Evolutionary conservation across 2,113 vertebrate species (phyloP).

Genomic region (Zingel zingel): DNA sequence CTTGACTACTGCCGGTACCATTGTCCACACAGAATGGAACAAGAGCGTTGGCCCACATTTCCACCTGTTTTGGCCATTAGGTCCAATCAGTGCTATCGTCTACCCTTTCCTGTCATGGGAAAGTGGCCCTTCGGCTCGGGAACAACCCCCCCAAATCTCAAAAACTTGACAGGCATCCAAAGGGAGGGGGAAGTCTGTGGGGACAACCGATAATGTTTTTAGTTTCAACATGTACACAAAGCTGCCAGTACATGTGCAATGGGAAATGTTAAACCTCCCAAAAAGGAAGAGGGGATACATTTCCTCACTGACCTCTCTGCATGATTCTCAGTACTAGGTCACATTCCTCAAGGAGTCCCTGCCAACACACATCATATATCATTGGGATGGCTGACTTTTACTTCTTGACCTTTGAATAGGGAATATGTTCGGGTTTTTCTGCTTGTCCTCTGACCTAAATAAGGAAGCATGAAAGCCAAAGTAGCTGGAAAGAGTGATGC

Average conservation of each 20-base stretch:
- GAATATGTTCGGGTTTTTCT: background rate
- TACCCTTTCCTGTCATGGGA: slow-evolving; percentile 79
- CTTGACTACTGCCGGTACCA: slow-evolving; percentile 33
- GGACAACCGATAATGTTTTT: slow-evolving; percentile 35
- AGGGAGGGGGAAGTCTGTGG: slow-evolving; percentile 41
- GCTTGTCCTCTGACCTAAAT: background rate
- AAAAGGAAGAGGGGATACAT: slow-evolving; percentile 66
- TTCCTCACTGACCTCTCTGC: slow-evolving; percentile 62
- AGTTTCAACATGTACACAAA: slow-evolving; percentile 30
- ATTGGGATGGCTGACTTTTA: slow-evolving; percentile 4
- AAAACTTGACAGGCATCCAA: slow-evolving; percentile 63
- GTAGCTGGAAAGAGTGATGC: slow-evolving; percentile 1
- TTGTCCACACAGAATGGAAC: slow-evolving; percentile 63
- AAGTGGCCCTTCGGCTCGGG: slow-evolving; percentile 41
- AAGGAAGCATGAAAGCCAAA: slow-evolving; percentile 4
- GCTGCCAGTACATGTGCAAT: slow-evolving; percentile 66
- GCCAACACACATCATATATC: slow-evolving; percentile 44
- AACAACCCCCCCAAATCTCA: slow-evolving; percentile 59
- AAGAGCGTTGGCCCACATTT: slow-evolving; percentile 42
- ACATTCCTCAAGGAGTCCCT: slow-evolving; percentile 55
- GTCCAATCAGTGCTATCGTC: slow-evolving; percentile 70
- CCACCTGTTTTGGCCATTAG: slow-evolving; percentile 78
- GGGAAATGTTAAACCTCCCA: slow-evolving; percentile 75
- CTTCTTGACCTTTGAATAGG: slow-evolving; percentile 16
- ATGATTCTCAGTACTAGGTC: slow-evolving; percentile 12